These are phyloP conservation scores for Craterocephalus amniculus DNA, from an alignment of 2,797 vertebrate species.

Conservation along the genomic window DNA sequence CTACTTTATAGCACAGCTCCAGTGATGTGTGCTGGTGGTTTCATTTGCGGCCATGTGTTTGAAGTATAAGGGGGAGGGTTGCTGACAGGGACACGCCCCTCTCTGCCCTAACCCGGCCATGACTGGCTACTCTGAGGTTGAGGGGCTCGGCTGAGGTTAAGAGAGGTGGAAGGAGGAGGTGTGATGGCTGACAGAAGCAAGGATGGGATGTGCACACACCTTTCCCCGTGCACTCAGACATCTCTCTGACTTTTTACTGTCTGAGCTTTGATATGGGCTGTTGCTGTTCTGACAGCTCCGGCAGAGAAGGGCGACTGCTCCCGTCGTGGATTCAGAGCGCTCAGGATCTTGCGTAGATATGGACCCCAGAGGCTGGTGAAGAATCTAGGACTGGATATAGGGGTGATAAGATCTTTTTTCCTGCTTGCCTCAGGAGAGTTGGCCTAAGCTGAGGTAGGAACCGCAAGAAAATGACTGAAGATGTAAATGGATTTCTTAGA, in stretches of 20 bases:
- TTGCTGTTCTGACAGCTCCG: constrained; percentile 69
- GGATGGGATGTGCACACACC: constrained; percentile 68
- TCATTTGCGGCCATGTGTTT: constrained; percentile 72
- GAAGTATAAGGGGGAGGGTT: constrained; percentile 64
- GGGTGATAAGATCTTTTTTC: constrained; percentile 46
- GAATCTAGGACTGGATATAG: constrained; percentile 61
- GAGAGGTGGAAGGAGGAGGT: constrained; percentile 61
- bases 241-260: constrained; percentile 54
- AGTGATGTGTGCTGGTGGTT: constrained; percentile 60
- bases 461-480: constrained; percentile 28
- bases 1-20: constrained; percentile 52
- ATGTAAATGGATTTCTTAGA: constrained; percentile 23
- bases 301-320: constrained; percentile 54
- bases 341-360: constrained; percentile 63
- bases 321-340: constrained; percentile 71
- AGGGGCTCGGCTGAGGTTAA: constrained; percentile 70
- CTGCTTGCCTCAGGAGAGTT: constrained; percentile 45
- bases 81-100: constrained; percentile 43
- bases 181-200: constrained; percentile 62
- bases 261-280: constrained; percentile 73
- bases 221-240: constrained; percentile 62
- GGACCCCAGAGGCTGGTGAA: constrained; percentile 62
- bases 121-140: constrained; percentile 73
- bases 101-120: constrained; percentile 42
- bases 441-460: constrained; percentile 72